Evolutionary conservation across 2,113 vertebrate species (phyloP), one percentile per base, ranked within the genome.

Genomic region (Leiothrix lutea): DNA sequence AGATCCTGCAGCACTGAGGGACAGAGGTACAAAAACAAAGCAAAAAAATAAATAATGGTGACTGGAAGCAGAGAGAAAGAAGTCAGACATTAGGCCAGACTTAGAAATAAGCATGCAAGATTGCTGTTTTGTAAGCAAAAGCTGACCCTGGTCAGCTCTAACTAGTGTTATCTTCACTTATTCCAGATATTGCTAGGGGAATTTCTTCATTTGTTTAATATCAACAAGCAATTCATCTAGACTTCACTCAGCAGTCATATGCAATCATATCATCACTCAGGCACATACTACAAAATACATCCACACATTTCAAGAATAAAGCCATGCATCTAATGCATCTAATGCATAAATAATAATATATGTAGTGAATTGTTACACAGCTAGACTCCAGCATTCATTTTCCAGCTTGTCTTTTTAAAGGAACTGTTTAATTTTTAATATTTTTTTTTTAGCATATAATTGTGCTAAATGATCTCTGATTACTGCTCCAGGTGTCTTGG

Each of bases 181-280:
- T 48, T 80, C 24, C 50, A 94, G 72, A 84, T 83, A 90, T 35
- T 72, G 72, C 81, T 90, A n/a, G 81, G 74, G 89, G 69, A 96
- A 90, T 94, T 91, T 89, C 86, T 92, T 94, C 69, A 70, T 95
- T 96, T 94, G 50, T 94, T 95, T 96, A 90, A 82, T 95, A 97
- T 87, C 87, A 96, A 56, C 73, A 93, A 89, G 80, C 91, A 96
- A 91, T 96, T 95, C 48, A 42, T 87, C 58, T 78, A 53, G 60
- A 70, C 92, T 93, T 94, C 69, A 85, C 85, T 95, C 72, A 89
- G 36, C 70, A 93, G 65, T 95, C 80, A 40, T 18, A n/a, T 66
- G 25, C n/a, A 67, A 80, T 95, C 78, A 50, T 54, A 61, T 95
- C 85, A 90, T 73, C 72, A 40, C 33, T 92, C 51, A 79, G 67